Conservation (phyloP, 1,140 invertebrate species). For the Calycopis cecrops region DNA sequence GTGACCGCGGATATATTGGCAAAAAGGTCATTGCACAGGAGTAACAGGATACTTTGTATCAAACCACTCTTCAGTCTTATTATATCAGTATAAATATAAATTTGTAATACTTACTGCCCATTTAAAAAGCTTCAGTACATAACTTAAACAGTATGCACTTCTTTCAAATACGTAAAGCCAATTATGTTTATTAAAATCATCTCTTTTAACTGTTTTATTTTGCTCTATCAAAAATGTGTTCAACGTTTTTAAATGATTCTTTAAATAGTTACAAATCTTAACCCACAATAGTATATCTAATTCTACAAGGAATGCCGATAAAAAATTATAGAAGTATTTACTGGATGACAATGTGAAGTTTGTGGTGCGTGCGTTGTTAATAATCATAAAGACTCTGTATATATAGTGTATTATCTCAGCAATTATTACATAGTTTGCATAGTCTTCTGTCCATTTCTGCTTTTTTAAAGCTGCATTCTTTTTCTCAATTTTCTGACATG, state of each 20-base stretch:
- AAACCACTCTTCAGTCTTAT: no score
- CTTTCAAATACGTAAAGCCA: not conserved
- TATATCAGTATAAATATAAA: no score
- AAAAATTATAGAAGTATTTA: not conserved
- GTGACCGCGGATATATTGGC: no score
- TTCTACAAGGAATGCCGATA: not conserved
- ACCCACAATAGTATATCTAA: slow-evolving; percentile 11
- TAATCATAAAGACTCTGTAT: not conserved
- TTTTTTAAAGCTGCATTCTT: not conserved
- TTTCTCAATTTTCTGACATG: slow-evolving; percentile 1
- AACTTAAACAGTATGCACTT: not conserved
- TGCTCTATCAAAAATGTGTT: not conserved
- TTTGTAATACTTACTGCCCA: no score
- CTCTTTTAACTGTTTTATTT: not conserved
- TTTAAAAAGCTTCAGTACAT: no score
- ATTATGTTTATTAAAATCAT: not conserved
- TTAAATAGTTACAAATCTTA: slow-evolving; percentile 14
- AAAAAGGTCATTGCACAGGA: no score
- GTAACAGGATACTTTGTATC: no score
- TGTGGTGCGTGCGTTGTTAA: no score
- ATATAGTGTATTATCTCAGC: not conserved
- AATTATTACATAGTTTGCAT: not conserved
- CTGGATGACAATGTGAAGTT: not conserved
- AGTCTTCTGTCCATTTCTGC: not conserved
- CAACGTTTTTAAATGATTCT: not conserved